Base-by-base conservation (phyloP, 2,113 vertebrate genomes). In the Strix uralensis region DNA sequence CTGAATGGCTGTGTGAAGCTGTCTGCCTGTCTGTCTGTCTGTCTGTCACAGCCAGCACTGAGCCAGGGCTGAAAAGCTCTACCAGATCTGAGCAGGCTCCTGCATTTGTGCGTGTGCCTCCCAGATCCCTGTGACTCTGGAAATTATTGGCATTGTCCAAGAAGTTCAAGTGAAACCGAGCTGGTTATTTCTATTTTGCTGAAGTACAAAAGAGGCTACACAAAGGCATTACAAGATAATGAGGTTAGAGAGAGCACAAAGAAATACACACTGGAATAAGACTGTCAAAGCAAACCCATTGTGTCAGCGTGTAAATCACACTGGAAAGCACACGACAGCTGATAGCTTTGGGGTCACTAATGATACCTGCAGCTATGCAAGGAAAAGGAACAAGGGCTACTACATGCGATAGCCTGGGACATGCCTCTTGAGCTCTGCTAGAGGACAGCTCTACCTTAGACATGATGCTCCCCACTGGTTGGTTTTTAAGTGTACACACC, bases 391-490 rank as follows among this genome's bases (percentile, higher is more conserved):
- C 10, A 44, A 47, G 67, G 59, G 52, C 57, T 71, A 26, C 36
- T 19, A 4, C 49, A 38, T 0, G 3, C 11, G 26, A 72, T 2
- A 3, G 44, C n/a, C 47, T 2, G 2, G 27, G 36, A 58, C 2
- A 6, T 15, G n/a, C 30, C 42, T 40, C 29, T 42, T 69, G 54
- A 6, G 11, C 17, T 67, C 27, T 22, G 32, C 70, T 58, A 10
- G 14, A 51, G 27, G 19, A 69, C 61, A 67, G 27, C 34, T 71
- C 81, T 63, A 12, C 57, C 14, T 63, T 32, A 44, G 57, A 63
- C 65, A n/a, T 1, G 4, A 49, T 19, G 14, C 25, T 79, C 10
- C 36, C 36, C 66, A 34, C 12, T 4, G 30, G 27, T 4, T 62
- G 18, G 26, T 79, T 72, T 51, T 17, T 5, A 72, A 72, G 58